A percentile compares a stretch with the other conserved stretches of the same genome.
Conservation (phyloP, 2,797 vertebrate genomes). For the Sebastes flavidus region DNA sequence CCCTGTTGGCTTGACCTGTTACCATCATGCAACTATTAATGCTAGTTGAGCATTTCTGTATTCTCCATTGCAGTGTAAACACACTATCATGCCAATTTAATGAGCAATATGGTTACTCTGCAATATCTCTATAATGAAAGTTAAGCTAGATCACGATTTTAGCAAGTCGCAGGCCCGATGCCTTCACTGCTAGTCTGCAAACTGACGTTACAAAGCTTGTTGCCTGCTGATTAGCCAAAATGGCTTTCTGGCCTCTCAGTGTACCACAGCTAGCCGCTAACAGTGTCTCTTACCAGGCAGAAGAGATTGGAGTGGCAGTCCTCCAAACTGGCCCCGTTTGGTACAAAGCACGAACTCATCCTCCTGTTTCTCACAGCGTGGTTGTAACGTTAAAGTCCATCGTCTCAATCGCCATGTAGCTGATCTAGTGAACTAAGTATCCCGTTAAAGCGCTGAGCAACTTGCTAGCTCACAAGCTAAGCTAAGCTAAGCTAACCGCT, state of each 20-base stretch:
- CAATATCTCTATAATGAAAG: slow-evolving; percentile 54
- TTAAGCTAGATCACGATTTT: slow-evolving; percentile 55
- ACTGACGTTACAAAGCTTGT: slow-evolving; percentile 81
- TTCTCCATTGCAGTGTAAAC: not conserved
- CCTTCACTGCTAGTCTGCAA: slow-evolving; percentile 73
- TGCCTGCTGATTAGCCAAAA: slow-evolving; percentile 80
- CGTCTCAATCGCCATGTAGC: slow-evolving; percentile 88
- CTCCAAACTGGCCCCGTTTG: slow-evolving; percentile 99
- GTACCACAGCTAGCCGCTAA: slow-evolving; percentile 63
- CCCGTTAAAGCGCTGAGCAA: slow-evolving; percentile 58
- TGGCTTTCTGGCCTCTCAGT: slow-evolving; percentile 77
- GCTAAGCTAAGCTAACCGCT: slow-evolving; percentile 52
- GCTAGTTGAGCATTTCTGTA: slow-evolving; percentile 2
- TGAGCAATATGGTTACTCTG: not conserved
- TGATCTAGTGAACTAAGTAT: slow-evolving; percentile 46
- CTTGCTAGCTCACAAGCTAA: slow-evolving; percentile 59
- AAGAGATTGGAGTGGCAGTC: slow-evolving; percentile 99
- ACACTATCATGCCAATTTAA: not conserved
- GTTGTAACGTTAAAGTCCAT: slow-evolving; percentile 88
- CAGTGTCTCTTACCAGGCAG: slow-evolving; percentile 91
- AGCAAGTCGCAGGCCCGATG: slow-evolving; percentile 74
- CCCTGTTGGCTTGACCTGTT: no score
- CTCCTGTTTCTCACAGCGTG: slow-evolving; percentile 85
- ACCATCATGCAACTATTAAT: not conserved
- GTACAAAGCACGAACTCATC: slow-evolving; percentile 99